Base-by-base conservation (phyloP, 2,113 vertebrate genomes). In the Caranx melampygus region DNA sequence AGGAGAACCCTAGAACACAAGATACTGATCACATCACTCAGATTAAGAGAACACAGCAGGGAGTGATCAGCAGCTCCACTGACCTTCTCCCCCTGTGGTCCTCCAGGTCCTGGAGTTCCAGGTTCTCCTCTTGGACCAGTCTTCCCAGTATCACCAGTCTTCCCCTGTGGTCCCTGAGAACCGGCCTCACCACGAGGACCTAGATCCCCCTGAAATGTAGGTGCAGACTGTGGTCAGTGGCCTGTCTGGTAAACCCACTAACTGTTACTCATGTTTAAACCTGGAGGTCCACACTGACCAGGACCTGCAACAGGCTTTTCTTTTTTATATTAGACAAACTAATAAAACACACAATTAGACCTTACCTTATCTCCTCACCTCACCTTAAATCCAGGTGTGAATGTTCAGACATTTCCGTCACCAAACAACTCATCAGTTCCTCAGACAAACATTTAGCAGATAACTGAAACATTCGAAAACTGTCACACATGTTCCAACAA, bases 111-210 rank as follows among this genome's bases (percentile, higher is more conserved):
- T 10, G 88, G 92, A 71, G 94, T 94, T 47, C 98, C 98, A 2
- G n/a, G 92, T 82, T 99, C 98, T 68, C 98, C 98, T 93, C 97
- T 95, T 77, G 95, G 88, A 18, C 98, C 98, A 0, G 95, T 79
- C 59, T 93, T 94, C 9, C 98, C 98, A 0, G 94, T 82, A 0
- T 87, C 88, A 10, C 98, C 98, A 4, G 94, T 52, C 0, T 91
- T 68, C 9, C 98, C 98, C 21, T 88, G 93, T 11, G 74, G 90
- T 13, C 97, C 97, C 4, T 96, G 95, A 20, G 95, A 92, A 21
- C 98, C 98, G 0, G 95, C 93, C 14, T 87, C 79, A 5, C 98
- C 97, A 20, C 97, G 96, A n/a, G 95, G 93, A 1, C 98, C 98
- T 0, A 80, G 47, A 71, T 99, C 97, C 55, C 98, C 98, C 98